These are phyloP conservation scores for Hydrotaea diabolus DNA, from an alignment of 2,888 invertebrate species.

Conservation along the genomic window DNA sequence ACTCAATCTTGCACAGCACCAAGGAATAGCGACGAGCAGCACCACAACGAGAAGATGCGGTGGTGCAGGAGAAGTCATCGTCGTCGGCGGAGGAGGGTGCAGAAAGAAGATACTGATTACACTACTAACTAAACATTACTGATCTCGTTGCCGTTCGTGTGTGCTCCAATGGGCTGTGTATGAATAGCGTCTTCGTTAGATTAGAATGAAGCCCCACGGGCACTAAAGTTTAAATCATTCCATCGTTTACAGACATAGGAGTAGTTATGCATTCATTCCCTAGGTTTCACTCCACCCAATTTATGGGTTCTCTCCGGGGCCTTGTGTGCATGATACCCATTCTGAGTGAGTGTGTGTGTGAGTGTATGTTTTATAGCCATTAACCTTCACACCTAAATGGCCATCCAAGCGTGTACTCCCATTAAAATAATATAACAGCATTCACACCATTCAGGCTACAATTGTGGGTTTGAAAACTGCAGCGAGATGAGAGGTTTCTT, in stretches of 20 bases:
- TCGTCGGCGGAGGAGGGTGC: background rate
- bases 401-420: constrained; percentile 48
- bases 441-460: constrained; percentile 26
- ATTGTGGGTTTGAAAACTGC: background rate
- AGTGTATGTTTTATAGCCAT: constrained; percentile 10
- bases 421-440: constrained; percentile 14
- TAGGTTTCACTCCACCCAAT: constrained; percentile 58
- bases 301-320: constrained; percentile 10
- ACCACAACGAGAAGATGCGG: background rate
- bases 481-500: background rate
- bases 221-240: constrained; percentile 32
- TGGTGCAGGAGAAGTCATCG: background rate
- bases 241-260: constrained; percentile 29
- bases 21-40: background rate
- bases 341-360: background rate
- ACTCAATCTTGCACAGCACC: constrained; percentile 6
- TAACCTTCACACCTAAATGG: constrained; percentile 61
- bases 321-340: background rate
- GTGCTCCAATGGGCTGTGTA: background rate
- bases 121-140: background rate
- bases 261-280: background rate
- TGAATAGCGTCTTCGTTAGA: constrained; percentile 18
- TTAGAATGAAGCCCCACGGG: constrained; percentile 29
- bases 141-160: background rate
- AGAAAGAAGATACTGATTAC: constrained; percentile 33